A percentile compares a stretch with the other conserved stretches of the same genome.
Evolutionary conservation across 2,797 vertebrate species (phyloP).

Genomic region (Trachurus trachurus): DNA sequence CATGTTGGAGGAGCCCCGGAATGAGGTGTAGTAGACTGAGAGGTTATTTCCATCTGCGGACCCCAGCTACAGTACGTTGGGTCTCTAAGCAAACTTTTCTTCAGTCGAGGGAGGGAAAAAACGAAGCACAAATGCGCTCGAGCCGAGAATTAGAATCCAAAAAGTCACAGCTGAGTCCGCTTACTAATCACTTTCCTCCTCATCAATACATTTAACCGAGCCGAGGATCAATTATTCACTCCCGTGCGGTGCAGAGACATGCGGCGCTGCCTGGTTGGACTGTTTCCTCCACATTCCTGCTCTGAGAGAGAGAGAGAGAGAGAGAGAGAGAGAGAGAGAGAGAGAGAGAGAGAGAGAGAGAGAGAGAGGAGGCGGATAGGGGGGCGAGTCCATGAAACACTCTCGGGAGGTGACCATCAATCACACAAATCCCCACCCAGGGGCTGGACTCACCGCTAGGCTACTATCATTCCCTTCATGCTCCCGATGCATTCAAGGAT

Average conservation of each 20-base stretch:
- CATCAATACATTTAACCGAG: constrained; percentile 34
- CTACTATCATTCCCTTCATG: constrained; percentile 37
- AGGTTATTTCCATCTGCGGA: constrained; percentile 70
- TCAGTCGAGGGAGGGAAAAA: constrained; percentile 6
- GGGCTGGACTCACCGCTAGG: constrained; percentile 69
- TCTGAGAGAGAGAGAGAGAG: constrained; percentile 46
- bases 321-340: no score
- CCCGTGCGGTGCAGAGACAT: constrained; percentile 46
- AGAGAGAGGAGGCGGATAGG: constrained; percentile 31
- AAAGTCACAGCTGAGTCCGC: constrained; percentile 43
- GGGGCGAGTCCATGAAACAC: constrained; percentile 54
- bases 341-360: constrained; percentile 30
- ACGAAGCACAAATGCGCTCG: constrained; percentile 2
- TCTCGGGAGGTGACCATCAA: constrained; percentile 75
- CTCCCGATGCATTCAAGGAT: constrained; percentile 50
- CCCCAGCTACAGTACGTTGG: constrained; percentile 60
- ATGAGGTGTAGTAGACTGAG: constrained; percentile 38
- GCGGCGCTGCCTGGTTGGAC: constrained; percentile 51
- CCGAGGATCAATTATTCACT: constrained; percentile 50
- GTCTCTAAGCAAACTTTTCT: constrained; percentile 77
- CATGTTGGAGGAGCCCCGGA: constrained; percentile 67
- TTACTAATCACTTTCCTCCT: constrained; percentile 47
- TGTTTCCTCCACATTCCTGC: constrained; percentile 75
- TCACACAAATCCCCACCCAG: constrained; percentile 79
- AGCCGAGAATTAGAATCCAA: constrained; percentile 12